Percentiles rank a stretch among this genome's conserved stretches.
These are phyloP conservation scores for Scaptomyza hsui DNA, from an alignment of 1,140 invertebrate species.

Conservation along the genomic window DNA sequence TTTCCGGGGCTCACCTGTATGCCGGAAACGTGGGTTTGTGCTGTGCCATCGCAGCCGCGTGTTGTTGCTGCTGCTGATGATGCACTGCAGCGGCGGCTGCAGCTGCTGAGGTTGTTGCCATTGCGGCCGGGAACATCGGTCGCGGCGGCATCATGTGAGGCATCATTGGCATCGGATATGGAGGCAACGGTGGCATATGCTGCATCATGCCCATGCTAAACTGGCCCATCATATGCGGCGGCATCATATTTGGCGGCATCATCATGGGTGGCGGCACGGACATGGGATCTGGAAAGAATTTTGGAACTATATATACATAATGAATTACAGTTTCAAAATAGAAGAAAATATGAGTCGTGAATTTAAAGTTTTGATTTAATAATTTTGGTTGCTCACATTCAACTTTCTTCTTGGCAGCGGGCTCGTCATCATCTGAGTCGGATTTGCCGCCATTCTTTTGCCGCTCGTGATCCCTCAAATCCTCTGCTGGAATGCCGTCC, in stretches of 20 bases:
- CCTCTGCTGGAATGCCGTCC: conserved; percentile 99
- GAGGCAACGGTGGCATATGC: conserved; percentile 86
- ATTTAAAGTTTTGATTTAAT: background rate
- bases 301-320: conserved; percentile 2
- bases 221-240: conserved; percentile 86
- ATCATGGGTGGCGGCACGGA: conserved; percentile 85
- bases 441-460: conserved; percentile 89
- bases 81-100: conserved; percentile 76
- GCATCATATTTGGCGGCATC: conserved; percentile 87
- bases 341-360: background rate
- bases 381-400: conserved; percentile 84
- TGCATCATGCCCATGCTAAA: conserved; percentile 85
- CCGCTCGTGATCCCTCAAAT: conserved; percentile 96
- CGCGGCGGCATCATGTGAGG: conserved; percentile 89
- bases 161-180: conserved; percentile 86
- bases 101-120: conserved; percentile 87
- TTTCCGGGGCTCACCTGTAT: conserved; percentile 86
- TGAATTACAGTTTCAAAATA: background rate
- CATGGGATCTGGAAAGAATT: conserved; percentile 67
- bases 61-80: conserved; percentile 50
- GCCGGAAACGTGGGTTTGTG: conserved; percentile 92
- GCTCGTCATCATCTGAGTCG: conserved; percentile 92
- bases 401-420: conserved; percentile 90
- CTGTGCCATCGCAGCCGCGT: conserved; percentile 85
- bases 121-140: conserved; percentile 91